phyloP scores from a whole-genome alignment of 1,140 invertebrate genomes.

The Magallana angulata region DNA sequence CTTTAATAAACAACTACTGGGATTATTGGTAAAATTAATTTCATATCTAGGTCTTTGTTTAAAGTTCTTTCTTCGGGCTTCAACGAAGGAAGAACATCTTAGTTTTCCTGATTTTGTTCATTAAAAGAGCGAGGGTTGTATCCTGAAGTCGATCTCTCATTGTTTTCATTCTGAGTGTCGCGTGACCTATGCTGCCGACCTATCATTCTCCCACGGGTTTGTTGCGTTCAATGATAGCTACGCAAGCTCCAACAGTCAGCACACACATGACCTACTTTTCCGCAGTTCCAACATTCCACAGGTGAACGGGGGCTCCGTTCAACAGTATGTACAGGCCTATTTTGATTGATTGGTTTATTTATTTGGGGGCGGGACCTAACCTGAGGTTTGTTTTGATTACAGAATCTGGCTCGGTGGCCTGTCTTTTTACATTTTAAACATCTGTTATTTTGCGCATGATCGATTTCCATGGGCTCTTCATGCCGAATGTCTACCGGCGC shows the following conservation, averaged over 20 bases:
- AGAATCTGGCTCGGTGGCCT: too few species aligned
- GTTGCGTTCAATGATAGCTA: not conserved
- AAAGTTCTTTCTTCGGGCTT: not conserved
- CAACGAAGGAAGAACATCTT: not conserved
- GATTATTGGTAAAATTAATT: not conserved
- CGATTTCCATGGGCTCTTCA: not conserved
- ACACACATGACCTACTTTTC: not conserved
- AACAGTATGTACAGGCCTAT: not conserved
- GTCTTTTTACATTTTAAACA: not conserved
- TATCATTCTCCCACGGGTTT: not conserved
- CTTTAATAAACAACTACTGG: slow-evolving; percentile 47
- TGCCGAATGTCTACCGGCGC: not conserved
- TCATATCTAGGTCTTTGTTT: not conserved
- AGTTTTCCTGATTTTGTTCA: slow-evolving; percentile 30
- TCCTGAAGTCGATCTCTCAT: too few species aligned
- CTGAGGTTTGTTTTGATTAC: not conserved
- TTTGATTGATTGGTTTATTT: not conserved
- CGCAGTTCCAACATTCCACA: not conserved
- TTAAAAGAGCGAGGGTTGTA: too few species aligned
- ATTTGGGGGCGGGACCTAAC: not conserved
- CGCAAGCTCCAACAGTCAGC: not conserved
- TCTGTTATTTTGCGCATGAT: not conserved
- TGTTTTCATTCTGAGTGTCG: too few species aligned
- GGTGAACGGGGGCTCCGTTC: not conserved
- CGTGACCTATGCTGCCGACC: not conserved